A percentile compares a stretch with the other conserved stretches of the same genome.
Evolutionary conservation across 1,140 invertebrate genomes (phyloP).

Genomic region (Anoplophora glabripennis): DNA sequence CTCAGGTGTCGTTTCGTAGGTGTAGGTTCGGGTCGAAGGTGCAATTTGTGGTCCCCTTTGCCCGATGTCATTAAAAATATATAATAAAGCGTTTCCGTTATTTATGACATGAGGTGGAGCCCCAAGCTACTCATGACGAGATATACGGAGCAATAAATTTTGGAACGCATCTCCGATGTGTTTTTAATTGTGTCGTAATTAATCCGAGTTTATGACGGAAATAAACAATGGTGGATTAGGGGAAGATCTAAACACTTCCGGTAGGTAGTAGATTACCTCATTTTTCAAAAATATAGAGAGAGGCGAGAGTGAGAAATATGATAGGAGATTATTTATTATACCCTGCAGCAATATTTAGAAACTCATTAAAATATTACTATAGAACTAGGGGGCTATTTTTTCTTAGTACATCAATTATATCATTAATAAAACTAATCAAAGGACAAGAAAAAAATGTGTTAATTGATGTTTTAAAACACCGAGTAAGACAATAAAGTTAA

Average conservation of each 20-base stretch:
- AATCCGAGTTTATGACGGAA: conserved; percentile 27
- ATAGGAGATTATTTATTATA: no score
- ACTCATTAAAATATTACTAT: no score
- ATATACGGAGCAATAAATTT: conserved; percentile 35
- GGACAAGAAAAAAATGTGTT: no score
- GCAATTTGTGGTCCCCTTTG: conserved; percentile 33
- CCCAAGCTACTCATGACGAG: conserved; percentile 24
- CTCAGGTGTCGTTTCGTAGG: conserved; percentile 7
- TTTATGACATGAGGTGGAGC: conserved; percentile 28
- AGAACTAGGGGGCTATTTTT: no score
- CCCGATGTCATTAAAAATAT: conserved; percentile 37
- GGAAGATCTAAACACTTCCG: no score
- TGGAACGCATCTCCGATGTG: conserved; percentile 27
- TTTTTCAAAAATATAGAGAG: not conserved
- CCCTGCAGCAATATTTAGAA: no score
- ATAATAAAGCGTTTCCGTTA: conserved; percentile 30
- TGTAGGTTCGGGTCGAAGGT: conserved; percentile 30
- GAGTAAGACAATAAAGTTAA: no score
- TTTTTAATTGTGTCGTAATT: conserved; percentile 34
- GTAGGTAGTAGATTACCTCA: no score
- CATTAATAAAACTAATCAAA: no score
- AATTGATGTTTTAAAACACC: no score
- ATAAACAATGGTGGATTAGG: conserved; percentile 12
- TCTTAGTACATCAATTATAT: no score
- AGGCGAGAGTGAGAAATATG: not conserved